A percentile compares a stretch with the other conserved stretches of the same genome.
Evolutionary conservation across 2,888 invertebrate species (phyloP).

Genomic region (Dicyrtoma fusca): DNA sequence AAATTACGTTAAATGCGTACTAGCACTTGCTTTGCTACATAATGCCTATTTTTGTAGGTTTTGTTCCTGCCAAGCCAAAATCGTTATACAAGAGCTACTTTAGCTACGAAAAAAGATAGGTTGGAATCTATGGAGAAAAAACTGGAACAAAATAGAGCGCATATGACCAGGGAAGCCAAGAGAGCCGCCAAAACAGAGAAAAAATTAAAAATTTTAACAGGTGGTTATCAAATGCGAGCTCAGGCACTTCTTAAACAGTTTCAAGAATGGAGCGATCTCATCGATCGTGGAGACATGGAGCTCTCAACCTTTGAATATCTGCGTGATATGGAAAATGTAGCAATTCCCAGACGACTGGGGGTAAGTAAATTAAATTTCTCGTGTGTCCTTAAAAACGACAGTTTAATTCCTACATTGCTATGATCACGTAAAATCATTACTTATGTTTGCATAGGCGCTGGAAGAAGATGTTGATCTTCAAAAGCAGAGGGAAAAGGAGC

Average conservation of each 20-base stretch:
- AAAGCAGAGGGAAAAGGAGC: constrained; percentile 82
- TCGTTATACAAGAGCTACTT: constrained; percentile 88
- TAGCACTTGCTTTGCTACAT: not conserved
- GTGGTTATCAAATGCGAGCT: constrained; percentile 82
- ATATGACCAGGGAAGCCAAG: constrained; percentile 97
- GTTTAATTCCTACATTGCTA: no score
- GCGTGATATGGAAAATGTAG: constrained; percentile 84
- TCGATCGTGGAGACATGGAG: constrained; percentile 87
- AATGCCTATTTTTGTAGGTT: constrained; percentile 63
- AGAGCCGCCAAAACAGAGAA: constrained; percentile 97
- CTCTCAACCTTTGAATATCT: constrained; percentile 87
- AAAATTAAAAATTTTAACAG: constrained; percentile 92
- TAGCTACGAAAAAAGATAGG: constrained; percentile 94
- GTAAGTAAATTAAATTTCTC: no score
- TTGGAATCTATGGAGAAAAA: constrained; percentile 90
- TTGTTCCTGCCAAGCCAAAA: constrained; percentile 89
- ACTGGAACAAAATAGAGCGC: constrained; percentile 87
- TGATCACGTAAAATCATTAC: not conserved
- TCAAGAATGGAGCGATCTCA: constrained; percentile 83
- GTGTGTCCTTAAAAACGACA: no score
- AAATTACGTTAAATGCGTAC: no score
- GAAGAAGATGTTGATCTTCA: constrained; percentile 92
- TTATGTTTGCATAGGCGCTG: constrained; percentile 67
- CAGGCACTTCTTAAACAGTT: constrained; percentile 86
- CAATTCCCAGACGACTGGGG: constrained; percentile 87